Percentiles rank a stretch among this genome's conserved stretches.
Evolutionary conservation across 2,113 vertebrate species (phyloP).

Genomic region (Carassius auratus): DNA sequence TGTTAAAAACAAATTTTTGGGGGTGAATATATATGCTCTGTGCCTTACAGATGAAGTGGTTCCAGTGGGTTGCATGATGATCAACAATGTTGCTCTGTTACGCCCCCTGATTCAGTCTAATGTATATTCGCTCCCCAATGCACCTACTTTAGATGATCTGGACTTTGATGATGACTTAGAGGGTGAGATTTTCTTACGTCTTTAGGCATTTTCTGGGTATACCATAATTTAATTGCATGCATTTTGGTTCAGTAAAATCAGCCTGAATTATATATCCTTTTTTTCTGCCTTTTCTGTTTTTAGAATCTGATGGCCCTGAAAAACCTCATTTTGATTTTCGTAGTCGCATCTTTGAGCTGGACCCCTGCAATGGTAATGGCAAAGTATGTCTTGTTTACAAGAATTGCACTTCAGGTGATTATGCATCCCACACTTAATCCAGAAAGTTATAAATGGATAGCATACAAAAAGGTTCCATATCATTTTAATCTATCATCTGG

Average conservation of each 20-base stretch:
- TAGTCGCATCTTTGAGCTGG: constrained; percentile 90
- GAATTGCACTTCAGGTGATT: constrained; percentile 81
- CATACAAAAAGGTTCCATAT: background rate
- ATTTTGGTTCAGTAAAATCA: background rate
- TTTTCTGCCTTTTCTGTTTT: constrained; percentile 8
- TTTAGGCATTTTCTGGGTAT: background rate
- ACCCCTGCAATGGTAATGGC: constrained; percentile 88
- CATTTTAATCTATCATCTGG: constrained; percentile 4
- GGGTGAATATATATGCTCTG: background rate
- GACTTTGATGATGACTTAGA: constrained; percentile 83
- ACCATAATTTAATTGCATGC: background rate
- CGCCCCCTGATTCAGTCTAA: constrained; percentile 80
- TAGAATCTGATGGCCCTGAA: constrained; percentile 66
- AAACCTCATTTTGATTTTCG: constrained; percentile 89
- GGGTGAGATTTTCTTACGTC: constrained; percentile 56
- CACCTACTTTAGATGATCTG: constrained; percentile 88
- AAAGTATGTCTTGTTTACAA: constrained; percentile 96
- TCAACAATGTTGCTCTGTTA: constrained; percentile 85
- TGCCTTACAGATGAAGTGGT: constrained; percentile 81
- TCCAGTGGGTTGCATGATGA: constrained; percentile 88
- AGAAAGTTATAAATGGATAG: background rate
- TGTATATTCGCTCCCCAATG: constrained; percentile 84
- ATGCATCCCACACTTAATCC: background rate
- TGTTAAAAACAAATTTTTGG: no score
- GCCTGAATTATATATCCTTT: background rate